phyloP scores from a whole-genome alignment of 2,797 vertebrate genomes.

The Gorsachius magnificus region DNA sequence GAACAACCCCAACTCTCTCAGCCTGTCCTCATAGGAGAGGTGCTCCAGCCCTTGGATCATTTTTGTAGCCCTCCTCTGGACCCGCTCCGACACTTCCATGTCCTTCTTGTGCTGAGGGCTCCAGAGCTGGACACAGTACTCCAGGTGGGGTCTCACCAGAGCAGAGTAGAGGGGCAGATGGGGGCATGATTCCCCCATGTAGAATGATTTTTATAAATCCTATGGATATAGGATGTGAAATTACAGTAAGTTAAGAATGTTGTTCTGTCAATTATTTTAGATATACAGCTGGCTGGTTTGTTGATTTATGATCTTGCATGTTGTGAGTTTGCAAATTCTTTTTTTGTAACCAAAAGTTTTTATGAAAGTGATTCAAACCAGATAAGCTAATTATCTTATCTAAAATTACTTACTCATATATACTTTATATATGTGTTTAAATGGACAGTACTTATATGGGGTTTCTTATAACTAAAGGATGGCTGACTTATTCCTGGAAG shows the following conservation, averaged over 20 bases:
- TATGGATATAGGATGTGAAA: background rate
- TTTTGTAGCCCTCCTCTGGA: no score
- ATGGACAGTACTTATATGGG: background rate
- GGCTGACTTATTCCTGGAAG: background rate
- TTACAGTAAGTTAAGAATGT: background rate
- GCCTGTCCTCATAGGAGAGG: no score
- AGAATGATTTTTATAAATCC: background rate
- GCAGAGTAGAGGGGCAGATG: no score
- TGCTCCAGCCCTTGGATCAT: no score
- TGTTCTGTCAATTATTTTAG: background rate
- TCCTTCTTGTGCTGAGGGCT: no score
- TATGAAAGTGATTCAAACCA: background rate
- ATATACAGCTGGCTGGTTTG: background rate
- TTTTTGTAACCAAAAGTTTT: background rate
- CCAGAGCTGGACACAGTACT: no score
- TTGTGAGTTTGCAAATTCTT: background rate
- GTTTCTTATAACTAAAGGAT: background rate
- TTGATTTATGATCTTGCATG: background rate
- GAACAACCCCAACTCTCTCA: no score
- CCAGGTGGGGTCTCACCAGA: no score
- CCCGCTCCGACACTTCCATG: no score
- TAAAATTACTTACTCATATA: background rate
- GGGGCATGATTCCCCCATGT: background rate
- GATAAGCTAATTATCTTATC: background rate
- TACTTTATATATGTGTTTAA: background rate